Conservation (phyloP, 2,797 vertebrate genomes). For the Urosaurus nigricauda region DNA sequence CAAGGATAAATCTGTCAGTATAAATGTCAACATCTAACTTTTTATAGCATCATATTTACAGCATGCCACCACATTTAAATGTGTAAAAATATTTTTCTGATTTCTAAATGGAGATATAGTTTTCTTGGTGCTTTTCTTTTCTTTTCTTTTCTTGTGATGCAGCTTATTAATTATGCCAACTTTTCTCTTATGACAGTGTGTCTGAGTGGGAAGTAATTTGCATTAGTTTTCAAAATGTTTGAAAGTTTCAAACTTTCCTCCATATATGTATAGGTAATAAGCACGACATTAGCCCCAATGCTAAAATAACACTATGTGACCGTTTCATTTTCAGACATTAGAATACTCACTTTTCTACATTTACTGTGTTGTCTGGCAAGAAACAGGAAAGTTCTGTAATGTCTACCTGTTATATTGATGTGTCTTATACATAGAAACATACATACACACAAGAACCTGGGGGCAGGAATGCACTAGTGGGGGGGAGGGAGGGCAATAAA, state of each 20-base stretch:
- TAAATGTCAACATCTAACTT: conserved; percentile 1
- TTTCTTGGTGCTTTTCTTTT: neutral
- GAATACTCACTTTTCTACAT: neutral
- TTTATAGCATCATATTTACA: conserved; percentile 28
- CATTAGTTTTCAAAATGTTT: conserved; percentile 41
- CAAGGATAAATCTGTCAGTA: neutral
- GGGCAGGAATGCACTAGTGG: no score
- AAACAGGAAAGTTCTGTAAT: neutral
- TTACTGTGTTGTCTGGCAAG: neutral
- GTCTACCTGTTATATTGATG: neutral
- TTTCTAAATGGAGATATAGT: conserved; percentile 23
- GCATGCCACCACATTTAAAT: neutral
- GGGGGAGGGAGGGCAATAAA: no score
- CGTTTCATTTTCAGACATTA: neutral
- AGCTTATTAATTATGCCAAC: conserved; percentile 9
- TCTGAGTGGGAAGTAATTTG: conserved; percentile 39
- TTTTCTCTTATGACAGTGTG: neutral
- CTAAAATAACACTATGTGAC: neutral
- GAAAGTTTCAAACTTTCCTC: neutral
- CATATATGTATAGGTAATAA: neutral
- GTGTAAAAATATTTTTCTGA: neutral
- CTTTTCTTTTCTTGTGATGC: neutral
- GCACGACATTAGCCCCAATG: neutral
- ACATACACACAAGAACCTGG: no score
- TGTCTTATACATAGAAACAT: no score